A percentile compares a stretch with the other conserved stretches of the same genome.
Conservation (phyloP, 2,113 vertebrate genomes). For the Xiphorhynchus elegans region DNA sequence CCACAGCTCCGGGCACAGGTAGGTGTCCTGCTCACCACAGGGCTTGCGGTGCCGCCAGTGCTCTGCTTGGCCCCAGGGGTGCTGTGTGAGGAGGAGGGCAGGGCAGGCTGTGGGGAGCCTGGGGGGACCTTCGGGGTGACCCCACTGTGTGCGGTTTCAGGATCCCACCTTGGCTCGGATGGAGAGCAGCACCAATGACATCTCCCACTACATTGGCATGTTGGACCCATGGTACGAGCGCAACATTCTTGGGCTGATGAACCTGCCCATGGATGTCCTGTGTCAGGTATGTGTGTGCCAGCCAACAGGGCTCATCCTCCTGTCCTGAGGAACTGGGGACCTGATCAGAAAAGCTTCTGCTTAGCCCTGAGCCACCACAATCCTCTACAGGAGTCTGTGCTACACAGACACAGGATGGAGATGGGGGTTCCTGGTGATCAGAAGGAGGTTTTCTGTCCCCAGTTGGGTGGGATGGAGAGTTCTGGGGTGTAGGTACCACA, state of each 20-base stretch:
- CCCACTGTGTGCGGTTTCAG: neutral
- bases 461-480: fast-evolving
- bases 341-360: neutral
- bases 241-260: slow-evolving; percentile 89
- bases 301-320: neutral
- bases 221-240: slow-evolving; percentile 96
- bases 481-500: neutral
- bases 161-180: neutral
- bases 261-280: slow-evolving; percentile 85
- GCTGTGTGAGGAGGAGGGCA: fast-evolving
- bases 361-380: fast-evolving
- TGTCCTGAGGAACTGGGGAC: neutral
- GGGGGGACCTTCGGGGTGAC: neutral
- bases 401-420: fast-evolving
- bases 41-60: fast-evolving
- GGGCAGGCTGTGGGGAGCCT: neutral
- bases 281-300: slow-evolving; percentile 81
- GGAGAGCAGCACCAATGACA: slow-evolving; percentile 90
- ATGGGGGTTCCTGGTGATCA: neutral
- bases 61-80: fast-evolving
- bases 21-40: fast-evolving
- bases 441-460: neutral
- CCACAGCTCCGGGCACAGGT: slow-evolving; percentile 32
- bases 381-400: neutral
- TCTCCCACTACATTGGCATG: slow-evolving; percentile 93